These are phyloP conservation scores for Nematostella vectensis DNA, from an alignment of 92 coral and sea anemone species.

Conservation along the genomic window DNA sequence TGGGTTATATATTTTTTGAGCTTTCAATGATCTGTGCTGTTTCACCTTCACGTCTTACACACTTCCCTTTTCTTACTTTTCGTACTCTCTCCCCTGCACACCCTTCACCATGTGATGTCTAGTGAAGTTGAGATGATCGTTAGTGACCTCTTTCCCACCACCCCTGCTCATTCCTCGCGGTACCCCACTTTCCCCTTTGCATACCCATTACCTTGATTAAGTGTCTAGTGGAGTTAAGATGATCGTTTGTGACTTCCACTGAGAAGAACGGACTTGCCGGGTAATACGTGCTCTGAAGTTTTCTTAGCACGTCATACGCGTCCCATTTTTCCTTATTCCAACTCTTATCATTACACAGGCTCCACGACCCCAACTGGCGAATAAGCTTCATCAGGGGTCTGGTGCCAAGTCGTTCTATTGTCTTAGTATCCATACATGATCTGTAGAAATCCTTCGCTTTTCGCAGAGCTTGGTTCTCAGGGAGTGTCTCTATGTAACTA, in stretches of 20 bases:
- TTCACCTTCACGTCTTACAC: too few species aligned
- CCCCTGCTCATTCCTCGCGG: too few species aligned
- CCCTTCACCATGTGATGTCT: constrained; percentile 91
- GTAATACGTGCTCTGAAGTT: constrained; percentile 72
- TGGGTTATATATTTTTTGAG: too few species aligned
- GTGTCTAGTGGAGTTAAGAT: constrained; percentile 90
- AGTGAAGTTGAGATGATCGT: constrained; percentile 94
- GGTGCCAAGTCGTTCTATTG: constrained; percentile 77
- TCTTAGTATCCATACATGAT: constrained; percentile 73
- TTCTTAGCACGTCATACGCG: constrained; percentile 50
- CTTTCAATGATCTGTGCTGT: too few species aligned
- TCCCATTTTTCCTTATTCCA: constrained; percentile 84
- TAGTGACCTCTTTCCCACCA: constrained; percentile 98
- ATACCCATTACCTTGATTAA: constrained; percentile 93
- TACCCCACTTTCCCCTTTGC: too few species aligned
- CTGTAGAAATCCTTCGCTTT: constrained; percentile 77
- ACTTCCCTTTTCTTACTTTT: too few species aligned
- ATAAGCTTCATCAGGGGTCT: constrained; percentile 69
- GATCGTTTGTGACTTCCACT: constrained; percentile 98
- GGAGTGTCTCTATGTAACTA: constrained; percentile 23
- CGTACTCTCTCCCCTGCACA: too few species aligned
- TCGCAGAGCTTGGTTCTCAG: constrained; percentile 51
- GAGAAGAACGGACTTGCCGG: constrained; percentile 97
- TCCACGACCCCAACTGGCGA: constrained; percentile 86
- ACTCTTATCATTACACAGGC: constrained; percentile 61